Conservation (phyloP, 2,888 invertebrate genomes). For the Leptinotarsa juncta region DNA sequence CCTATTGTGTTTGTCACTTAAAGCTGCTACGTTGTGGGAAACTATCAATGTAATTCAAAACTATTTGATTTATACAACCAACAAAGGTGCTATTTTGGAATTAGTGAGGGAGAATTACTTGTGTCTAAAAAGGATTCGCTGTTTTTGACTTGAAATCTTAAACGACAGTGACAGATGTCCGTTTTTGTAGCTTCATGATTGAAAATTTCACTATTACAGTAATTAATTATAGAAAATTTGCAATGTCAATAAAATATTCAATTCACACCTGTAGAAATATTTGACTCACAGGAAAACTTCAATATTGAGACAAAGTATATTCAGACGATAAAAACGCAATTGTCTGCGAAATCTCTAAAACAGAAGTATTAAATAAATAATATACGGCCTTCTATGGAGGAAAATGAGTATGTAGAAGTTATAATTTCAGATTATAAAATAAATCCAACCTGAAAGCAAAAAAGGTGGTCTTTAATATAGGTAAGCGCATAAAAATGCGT, state of each 20-base stretch:
- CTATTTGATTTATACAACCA: slow-evolving; percentile 35
- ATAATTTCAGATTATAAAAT: slow-evolving; percentile 17
- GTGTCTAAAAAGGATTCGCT: background rate
- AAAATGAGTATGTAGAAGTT: slow-evolving; percentile 15
- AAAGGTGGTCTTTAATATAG: slow-evolving; percentile 2
- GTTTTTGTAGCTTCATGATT: no score
- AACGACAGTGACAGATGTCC: no score
- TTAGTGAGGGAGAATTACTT: background rate
- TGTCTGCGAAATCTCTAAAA: background rate
- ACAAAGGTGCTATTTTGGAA: background rate
- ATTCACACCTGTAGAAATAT: no score
- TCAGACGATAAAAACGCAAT: background rate
- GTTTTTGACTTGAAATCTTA: background rate
- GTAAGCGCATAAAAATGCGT: slow-evolving; percentile 1
- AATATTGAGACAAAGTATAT: no score
- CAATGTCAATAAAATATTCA: no score
- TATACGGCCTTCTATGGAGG: background rate
- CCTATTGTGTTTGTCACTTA: slow-evolving; percentile 56
- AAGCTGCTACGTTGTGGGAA: slow-evolving; percentile 49
- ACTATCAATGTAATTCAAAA: slow-evolving; percentile 35
- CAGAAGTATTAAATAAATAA: background rate
- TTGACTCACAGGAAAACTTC: no score
- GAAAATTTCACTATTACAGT: no score
- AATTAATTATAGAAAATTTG: no score
- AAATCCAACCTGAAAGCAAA: slow-evolving; percentile 9